These are phyloP conservation scores for Octopus bimaculoides DNA, from an alignment of 1,140 invertebrate species.

Conservation along the genomic window DNA sequence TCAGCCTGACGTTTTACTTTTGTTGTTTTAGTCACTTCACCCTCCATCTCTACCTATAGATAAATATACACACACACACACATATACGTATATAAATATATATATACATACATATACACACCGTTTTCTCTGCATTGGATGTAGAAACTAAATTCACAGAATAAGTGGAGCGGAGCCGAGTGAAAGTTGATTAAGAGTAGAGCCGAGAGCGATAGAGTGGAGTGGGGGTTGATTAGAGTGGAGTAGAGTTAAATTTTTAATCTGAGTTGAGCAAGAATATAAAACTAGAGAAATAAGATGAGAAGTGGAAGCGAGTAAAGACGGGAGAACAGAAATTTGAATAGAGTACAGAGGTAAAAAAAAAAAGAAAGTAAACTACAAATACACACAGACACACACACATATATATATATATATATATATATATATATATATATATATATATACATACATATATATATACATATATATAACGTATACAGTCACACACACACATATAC, in stretches of 20 bases:
- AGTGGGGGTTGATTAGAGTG: too few relatives aligned
- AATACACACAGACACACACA: too few relatives aligned
- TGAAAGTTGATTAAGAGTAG: too few relatives aligned
- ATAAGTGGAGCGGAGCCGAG: too few relatives aligned
- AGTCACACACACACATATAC: background rate
- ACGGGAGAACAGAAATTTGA: too few relatives aligned
- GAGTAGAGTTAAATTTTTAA: background rate
- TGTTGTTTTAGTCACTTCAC: background rate
- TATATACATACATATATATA: conserved; percentile 1
- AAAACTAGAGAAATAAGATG: background rate
- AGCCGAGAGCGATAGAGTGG: too few relatives aligned
- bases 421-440: background rate
- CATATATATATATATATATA: too few relatives aligned
- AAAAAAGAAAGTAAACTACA: too few relatives aligned
- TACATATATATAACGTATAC: background rate
- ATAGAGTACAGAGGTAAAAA: too few relatives aligned
- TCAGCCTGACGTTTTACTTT: background rate
- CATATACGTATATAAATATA: background rate
- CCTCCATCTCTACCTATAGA: background rate
- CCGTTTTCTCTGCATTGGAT: background rate
- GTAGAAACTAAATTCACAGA: too few relatives aligned
- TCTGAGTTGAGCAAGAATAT: background rate
- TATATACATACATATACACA: background rate
- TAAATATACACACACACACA: background rate
- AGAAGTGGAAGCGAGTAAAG: too few relatives aligned